Percentiles rank a stretch among this genome's conserved stretches.
Conservation (phyloP, 1,140 invertebrate species). For the Macrobrachium rosenbergii region DNA sequence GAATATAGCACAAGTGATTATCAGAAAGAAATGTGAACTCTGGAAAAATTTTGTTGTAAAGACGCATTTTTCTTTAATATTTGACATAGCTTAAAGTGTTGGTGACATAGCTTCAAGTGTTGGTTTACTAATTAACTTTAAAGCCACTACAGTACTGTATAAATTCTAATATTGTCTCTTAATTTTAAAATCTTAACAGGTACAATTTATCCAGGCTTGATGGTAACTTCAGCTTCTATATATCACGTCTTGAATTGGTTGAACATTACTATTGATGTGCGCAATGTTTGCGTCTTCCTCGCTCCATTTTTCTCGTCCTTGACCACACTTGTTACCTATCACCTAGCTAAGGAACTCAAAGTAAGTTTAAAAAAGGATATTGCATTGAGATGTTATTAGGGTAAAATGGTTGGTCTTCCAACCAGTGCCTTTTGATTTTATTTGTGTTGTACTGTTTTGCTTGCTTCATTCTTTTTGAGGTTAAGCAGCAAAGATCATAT, state of each 20-base stretch:
- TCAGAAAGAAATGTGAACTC: not conserved
- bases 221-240: constrained; percentile 95
- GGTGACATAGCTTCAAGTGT: no score
- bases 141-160: no score
- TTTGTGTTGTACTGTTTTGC: no score
- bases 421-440: no score
- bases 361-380: constrained; percentile 16
- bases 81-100: no score
- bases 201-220: constrained; percentile 97
- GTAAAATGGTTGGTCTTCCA: not conserved
- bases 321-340: constrained; percentile 95
- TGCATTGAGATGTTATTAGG: not conserved
- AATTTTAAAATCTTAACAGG: constrained; percentile 73
- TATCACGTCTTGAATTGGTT: constrained; percentile 91
- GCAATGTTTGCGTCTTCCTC: constrained; percentile 98
- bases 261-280: constrained; percentile 95
- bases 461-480: no score
- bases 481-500: no score
- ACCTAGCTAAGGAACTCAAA: constrained; percentile 92
- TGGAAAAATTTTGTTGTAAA: not conserved
- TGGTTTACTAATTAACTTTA: no score
- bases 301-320: constrained; percentile 97
- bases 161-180: constrained; percentile 15
- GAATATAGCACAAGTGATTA: not conserved
- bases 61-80: not conserved